phyloP scores from a whole-genome alignment of 2,888 invertebrate species.

The Lasioglossum pauxillum region DNA sequence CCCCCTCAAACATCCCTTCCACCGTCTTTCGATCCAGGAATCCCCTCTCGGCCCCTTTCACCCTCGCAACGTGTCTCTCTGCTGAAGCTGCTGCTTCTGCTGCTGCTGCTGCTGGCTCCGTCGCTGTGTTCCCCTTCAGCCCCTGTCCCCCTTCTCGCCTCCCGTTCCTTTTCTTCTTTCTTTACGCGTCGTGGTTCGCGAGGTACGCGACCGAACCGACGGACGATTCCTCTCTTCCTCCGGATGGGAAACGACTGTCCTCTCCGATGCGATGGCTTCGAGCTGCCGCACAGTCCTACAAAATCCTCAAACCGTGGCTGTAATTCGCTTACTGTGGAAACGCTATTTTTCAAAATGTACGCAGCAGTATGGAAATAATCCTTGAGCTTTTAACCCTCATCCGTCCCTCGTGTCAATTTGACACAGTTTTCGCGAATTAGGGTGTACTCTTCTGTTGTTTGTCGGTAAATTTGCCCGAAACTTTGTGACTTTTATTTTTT shows the following conservation, averaged over 20 bases:
- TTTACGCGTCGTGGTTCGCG: constrained; percentile 67
- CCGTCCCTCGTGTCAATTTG: too few species aligned
- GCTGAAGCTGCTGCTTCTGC: neutral
- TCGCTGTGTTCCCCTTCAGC: constrained; percentile 1
- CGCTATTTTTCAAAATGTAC: too few species aligned
- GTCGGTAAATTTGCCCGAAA: too few species aligned
- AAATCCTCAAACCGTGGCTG: neutral
- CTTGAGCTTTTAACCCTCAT: too few species aligned
- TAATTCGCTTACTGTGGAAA: too few species aligned
- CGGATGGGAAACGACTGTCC: constrained; percentile 70
- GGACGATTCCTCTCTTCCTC: constrained; percentile 57
- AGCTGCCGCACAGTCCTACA: constrained; percentile 44
- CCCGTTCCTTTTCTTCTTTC: constrained; percentile 64
- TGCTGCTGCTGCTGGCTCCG: neutral
- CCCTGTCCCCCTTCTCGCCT: constrained; percentile 27
- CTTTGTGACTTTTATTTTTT: too few species aligned
- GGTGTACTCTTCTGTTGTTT: too few species aligned
- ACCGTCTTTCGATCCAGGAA: constrained; percentile 40
- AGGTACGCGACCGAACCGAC: constrained; percentile 62
- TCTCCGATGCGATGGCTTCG: constrained; percentile 53
- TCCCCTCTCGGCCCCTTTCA: constrained; percentile 38
- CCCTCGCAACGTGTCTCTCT: constrained; percentile 39
- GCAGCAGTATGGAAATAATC: too few species aligned
- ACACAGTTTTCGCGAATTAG: too few species aligned
- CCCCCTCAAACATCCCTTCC: constrained; percentile 42